Conservation (phyloP, 2,113 vertebrate genomes). For the Amazona guildingii region DNA sequence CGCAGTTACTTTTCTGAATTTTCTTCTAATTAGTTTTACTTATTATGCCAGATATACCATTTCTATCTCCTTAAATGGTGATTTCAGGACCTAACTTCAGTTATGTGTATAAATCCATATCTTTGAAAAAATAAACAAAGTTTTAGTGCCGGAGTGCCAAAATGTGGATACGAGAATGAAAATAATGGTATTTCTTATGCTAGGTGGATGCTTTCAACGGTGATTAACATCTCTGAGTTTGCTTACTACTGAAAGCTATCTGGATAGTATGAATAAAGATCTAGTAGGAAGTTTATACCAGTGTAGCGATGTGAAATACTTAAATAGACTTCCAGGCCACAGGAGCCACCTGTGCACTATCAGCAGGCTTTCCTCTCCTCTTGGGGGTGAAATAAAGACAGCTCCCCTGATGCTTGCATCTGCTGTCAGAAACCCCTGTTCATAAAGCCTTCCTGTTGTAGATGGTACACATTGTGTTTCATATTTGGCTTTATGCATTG, state of each 20-base stretch:
- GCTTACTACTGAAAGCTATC: background rate
- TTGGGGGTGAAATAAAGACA: rapidly evolving
- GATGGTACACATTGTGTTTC: rapidly evolving
- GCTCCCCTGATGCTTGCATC: background rate
- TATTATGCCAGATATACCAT: background rate
- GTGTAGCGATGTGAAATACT: background rate
- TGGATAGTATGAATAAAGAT: background rate
- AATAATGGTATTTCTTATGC: background rate
- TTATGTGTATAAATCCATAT: background rate
- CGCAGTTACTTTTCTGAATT: background rate
- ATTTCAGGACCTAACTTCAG: background rate
- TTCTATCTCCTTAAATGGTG: background rate
- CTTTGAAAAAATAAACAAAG: background rate
- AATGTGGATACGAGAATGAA: background rate
- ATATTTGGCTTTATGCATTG: rapidly evolving
- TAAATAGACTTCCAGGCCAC: background rate
- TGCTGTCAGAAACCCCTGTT: background rate
- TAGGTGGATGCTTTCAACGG: background rate
- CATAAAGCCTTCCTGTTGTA: background rate
- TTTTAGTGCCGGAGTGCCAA: background rate
- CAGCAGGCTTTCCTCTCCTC: background rate
- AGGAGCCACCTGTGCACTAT: rapidly evolving
- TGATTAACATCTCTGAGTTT: background rate
- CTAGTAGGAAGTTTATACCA: background rate
- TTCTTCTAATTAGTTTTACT: background rate